Conservation (phyloP, 1,140 invertebrate species). For the Nebria ingens region DNA sequence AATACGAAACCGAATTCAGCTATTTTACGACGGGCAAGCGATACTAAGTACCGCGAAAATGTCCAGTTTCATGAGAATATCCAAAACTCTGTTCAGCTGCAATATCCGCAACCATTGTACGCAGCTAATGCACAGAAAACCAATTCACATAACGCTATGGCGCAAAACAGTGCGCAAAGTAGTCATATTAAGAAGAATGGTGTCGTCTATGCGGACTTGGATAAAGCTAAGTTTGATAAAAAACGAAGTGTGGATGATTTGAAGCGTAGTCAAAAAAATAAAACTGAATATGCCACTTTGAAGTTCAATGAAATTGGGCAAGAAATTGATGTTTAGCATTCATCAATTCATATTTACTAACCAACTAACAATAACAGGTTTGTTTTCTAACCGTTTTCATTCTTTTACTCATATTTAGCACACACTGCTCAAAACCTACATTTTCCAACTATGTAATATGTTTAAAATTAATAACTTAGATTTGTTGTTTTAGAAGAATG, state of each 20-base stretch:
- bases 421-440: constrained; percentile 7
- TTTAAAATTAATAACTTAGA: not conserved
- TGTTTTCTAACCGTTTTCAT: not conserved
- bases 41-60: constrained; percentile 25
- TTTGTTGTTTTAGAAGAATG: constrained; percentile 34
- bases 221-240: constrained; percentile 24
- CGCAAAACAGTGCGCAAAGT: constrained; percentile 13
- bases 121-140: constrained; percentile 10
- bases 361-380: not conserved
- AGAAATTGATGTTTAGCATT: constrained; percentile 62
- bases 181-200: constrained; percentile 24
- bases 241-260: not conserved
- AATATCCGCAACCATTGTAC: constrained; percentile 32
- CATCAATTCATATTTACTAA: not conserved
- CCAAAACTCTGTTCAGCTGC: constrained; percentile 30
- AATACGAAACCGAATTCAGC: constrained; percentile 23
- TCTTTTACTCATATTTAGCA: not conserved
- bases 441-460: not conserved
- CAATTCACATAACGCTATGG: not conserved
- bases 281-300: constrained; percentile 61
- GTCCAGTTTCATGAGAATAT: constrained; percentile 31
- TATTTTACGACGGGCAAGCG: constrained; percentile 25
- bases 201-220: constrained; percentile 33
- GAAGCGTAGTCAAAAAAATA: not conserved
- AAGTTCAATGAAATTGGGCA: constrained; percentile 66